Evolutionary conservation across 2,113 vertebrate genomes (phyloP), one percentile per base, ranked within the genome.

Genomic region (Hippocampus comes): DNA sequence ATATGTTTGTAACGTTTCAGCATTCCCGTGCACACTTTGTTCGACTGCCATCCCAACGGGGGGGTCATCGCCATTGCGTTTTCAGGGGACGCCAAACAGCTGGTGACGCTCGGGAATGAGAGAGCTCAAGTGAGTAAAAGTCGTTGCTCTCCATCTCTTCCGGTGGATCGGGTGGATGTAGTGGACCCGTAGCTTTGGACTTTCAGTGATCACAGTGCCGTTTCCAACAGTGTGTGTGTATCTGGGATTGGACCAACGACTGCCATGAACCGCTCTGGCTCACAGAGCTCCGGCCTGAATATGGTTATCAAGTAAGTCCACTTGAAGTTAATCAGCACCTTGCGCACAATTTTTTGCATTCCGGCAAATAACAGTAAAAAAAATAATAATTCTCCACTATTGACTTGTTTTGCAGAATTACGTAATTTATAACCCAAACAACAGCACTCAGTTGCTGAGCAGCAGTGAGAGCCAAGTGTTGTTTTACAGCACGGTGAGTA

Each of bases 171-270:
- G 5, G 34, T 6, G 34, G 34, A 38, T 7, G 34, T 38, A 34
- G 30, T 17, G 12, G 3, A 49, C 4, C 1, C 4, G 5, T 49
- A 17, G 48, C 9, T 12, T 56, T 56, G 9, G 3, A 25, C 56
- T 5, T 57, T 23, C 21, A 23, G 49, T 63, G 17, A 67, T 21
- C 48, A 51, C 9, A 18, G 61, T 18, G 9, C 1, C 0, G 59
- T 86, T 21, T 79, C 72, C 68, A 41, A 42, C 84, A 98, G 97
- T 80, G 86, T 77, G 87, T 96, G 11, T 92, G 89, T 78, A 89
- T 99, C 74, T 99, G 97, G 97, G 93, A 91, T 43, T 99, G 97
- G 96, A 96, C 94, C 3, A 89, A 64, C 21, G 86, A 91, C 1
- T 81, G 74, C 7, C 92, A 93, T 30, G 83, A 79, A 0, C 93